These are phyloP conservation scores for Cephalopterus ornatus DNA, from an alignment of 2,113 vertebrate species.

Conservation along the genomic window DNA sequence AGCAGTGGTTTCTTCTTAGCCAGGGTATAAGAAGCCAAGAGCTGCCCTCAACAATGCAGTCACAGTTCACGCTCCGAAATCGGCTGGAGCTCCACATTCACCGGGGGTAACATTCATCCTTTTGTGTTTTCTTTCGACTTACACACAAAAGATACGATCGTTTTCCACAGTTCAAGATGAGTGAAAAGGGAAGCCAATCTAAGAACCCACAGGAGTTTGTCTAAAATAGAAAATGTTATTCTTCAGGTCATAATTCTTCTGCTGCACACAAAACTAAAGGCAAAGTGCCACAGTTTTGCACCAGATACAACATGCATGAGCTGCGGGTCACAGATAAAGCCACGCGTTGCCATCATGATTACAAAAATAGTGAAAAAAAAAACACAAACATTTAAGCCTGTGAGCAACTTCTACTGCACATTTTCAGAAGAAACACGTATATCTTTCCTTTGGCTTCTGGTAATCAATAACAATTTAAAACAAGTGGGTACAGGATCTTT, in stretches of 20 bases:
- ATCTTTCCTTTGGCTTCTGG: neutral
- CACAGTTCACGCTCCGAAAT: slow-evolving; percentile 29
- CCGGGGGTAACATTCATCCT: neutral
- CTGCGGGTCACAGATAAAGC: neutral
- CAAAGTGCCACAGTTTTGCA: neutral
- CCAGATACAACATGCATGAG: neutral
- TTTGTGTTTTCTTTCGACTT: slow-evolving; percentile 13
- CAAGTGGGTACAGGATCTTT: neutral
- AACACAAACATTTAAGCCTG: neutral
- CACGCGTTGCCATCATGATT: neutral
- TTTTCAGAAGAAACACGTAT: neutral
- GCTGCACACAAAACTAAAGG: neutral
- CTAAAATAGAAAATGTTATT: slow-evolving; percentile 7
- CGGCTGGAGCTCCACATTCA: slow-evolving; percentile 4
- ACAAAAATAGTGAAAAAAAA: neutral
- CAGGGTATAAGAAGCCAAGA: neutral
- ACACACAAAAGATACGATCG: slow-evolving; percentile 17
- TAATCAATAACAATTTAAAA: neutral
- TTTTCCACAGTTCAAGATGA: slow-evolving; percentile 21
- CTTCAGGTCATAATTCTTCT: neutral
- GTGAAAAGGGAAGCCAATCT: slow-evolving; percentile 8
- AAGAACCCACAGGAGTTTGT: neutral
- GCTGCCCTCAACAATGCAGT: slow-evolving; percentile 17
- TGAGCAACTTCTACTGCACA: neutral
- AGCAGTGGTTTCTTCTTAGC: neutral